These are phyloP conservation scores for Caenorhabditis sp. DNA, from an alignment of 2,888 invertebrate genomes.

Conservation along the genomic window DNA sequence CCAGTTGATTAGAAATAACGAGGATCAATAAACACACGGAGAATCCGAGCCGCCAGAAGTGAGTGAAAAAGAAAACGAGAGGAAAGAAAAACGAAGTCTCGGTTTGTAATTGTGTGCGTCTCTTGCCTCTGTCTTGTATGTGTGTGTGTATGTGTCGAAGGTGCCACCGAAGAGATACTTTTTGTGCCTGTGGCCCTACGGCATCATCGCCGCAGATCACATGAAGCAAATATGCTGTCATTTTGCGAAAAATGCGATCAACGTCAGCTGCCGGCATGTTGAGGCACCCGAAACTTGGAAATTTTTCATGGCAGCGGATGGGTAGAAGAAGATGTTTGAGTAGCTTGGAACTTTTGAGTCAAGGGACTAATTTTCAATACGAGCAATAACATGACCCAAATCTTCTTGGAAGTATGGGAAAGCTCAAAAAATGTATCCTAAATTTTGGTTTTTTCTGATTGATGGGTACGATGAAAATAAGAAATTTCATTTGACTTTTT, in stretches of 20 bases:
- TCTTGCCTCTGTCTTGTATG: constrained; percentile 21
- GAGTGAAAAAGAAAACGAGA: constrained; percentile 35
- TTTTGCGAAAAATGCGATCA: constrained; percentile 61
- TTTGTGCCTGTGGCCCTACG: constrained; percentile 59
- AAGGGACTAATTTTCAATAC: not conserved
- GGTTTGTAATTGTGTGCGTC: constrained; percentile 58
- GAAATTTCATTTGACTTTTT: no score
- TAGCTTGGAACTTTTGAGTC: not conserved
- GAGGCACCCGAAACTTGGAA: constrained; percentile 1
- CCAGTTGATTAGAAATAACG: constrained; percentile 41
- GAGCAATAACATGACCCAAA: no score
- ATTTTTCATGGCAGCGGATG: not conserved
- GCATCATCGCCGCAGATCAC: constrained; percentile 61
- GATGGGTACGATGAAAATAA: no score
- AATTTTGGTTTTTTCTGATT: no score
- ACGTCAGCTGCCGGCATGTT: constrained; percentile 50
- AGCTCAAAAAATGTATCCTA: no score
- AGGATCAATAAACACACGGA: constrained; percentile 60
- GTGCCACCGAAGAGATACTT: constrained; percentile 66
- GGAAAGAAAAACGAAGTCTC: constrained; percentile 35
- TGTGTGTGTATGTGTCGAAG: constrained; percentile 55
- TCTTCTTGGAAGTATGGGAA: no score
- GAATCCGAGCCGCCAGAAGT: constrained; percentile 1
- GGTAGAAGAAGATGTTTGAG: constrained; percentile 4
- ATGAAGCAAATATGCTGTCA: constrained; percentile 64